phyloP scores from a whole-genome alignment of 1,140 invertebrate species.

The Zeugodacus cucurbitae region DNA sequence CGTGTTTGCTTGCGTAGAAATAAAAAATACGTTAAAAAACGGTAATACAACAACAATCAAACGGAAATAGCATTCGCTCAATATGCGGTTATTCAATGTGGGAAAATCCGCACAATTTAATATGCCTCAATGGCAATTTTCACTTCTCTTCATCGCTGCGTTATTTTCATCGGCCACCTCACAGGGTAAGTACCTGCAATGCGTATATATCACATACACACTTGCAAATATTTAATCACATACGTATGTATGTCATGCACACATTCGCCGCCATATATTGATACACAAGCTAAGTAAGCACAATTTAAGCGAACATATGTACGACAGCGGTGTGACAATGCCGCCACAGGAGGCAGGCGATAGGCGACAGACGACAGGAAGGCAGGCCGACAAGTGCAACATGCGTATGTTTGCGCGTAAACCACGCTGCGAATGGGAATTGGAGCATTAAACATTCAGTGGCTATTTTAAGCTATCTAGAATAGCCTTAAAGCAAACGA shows the following conservation, averaged over 20 bases:
- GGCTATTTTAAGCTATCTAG: not conserved
- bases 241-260: not conserved
- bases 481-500: not conserved
- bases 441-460: conserved; percentile 20
- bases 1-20: not conserved
- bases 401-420: not conserved
- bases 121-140: conserved; percentile 16
- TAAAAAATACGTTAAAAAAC: not conserved
- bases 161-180: not conserved
- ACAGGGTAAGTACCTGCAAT: conserved; percentile 9
- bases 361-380: not conserved
- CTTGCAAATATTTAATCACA: not conserved
- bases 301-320: not conserved
- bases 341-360: not conserved
- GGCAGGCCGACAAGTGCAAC: no score
- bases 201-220: not conserved
- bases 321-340: not conserved
- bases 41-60: not conserved
- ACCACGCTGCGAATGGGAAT: not conserved
- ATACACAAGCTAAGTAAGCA: not conserved
- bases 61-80: not conserved
- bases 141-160: not conserved
- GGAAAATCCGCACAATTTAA: conserved; percentile 14
- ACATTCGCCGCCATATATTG: not conserved
- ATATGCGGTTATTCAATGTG: not conserved